Conservation (phyloP, 2,888 invertebrate genomes). For the Philereme transversata region DNA sequence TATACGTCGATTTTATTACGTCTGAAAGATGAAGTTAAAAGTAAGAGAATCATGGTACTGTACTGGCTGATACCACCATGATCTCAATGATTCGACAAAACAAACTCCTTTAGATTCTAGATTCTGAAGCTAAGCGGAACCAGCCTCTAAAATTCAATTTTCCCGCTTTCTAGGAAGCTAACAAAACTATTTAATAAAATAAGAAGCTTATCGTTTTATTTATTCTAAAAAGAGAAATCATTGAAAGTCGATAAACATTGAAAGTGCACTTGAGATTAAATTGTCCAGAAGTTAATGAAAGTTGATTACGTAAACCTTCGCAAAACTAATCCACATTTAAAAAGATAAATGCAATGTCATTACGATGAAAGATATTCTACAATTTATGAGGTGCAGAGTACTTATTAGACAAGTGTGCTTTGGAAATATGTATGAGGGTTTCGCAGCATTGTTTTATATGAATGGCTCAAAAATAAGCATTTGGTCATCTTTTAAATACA, state of each 20-base stretch:
- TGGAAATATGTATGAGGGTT: background rate
- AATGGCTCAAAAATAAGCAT: no score
- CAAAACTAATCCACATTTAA: constrained; percentile 3
- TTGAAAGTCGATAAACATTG: constrained; percentile 30
- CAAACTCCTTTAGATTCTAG: no score
- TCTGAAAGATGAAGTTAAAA: no score
- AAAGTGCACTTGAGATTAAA: constrained; percentile 33
- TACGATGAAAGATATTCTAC: background rate
- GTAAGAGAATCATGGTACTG: no score
- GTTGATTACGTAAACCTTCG: constrained; percentile 29
- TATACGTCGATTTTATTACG: no score
- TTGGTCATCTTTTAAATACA: no score
- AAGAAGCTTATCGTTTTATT: constrained; percentile 25
- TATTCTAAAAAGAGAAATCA: constrained; percentile 30
- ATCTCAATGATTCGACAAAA: no score
- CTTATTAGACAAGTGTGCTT: background rate
- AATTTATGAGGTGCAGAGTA: no score
- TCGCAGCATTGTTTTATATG: no score
- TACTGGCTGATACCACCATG: no score
- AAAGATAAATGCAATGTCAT: constrained; percentile 4
- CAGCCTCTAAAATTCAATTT: constrained; percentile 16
- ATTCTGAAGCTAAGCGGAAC: background rate
- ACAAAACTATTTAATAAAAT: constrained; percentile 26
- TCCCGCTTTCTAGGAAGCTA: constrained; percentile 19
- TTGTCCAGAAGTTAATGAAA: constrained; percentile 34